Conservation (phyloP, 2,797 vertebrate genomes). For the Aythya fuligula region DNA sequence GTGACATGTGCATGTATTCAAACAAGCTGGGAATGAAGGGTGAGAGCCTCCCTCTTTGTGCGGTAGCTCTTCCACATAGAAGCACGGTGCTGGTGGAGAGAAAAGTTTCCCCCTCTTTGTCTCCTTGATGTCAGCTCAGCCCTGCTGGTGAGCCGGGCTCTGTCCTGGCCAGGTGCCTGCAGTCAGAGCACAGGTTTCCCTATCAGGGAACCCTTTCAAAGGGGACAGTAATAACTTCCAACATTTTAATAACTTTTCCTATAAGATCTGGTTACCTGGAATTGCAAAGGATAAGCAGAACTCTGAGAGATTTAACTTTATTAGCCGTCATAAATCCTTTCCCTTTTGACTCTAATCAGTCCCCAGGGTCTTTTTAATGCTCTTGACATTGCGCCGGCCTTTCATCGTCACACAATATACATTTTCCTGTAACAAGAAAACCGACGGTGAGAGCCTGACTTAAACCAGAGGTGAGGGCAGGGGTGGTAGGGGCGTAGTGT, state of each 20-base stretch:
- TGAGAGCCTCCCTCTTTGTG: neutral
- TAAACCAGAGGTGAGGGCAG: neutral
- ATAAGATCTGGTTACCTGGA: slow-evolving; percentile 15
- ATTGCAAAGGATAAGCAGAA: slow-evolving; percentile 23
- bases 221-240: neutral
- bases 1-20: neutral
- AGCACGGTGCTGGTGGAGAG: neutral
- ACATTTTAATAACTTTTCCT: slow-evolving; percentile 17
- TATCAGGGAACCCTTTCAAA: neutral
- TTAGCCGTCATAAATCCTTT: slow-evolving; percentile 65
- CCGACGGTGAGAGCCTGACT: neutral
- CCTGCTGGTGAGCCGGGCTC: rapidly evolving
- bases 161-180: neutral
- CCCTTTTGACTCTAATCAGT: slow-evolving; percentile 53
- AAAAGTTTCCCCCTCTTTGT: neutral
- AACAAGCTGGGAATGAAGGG: neutral
- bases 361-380: slow-evolving; percentile 53
- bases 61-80: neutral
- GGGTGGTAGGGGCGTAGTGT: rapidly evolving
- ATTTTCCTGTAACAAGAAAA: slow-evolving; percentile 51
- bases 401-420: slow-evolving; percentile 57
- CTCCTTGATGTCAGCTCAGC: rapidly evolving
- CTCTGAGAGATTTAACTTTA: slow-evolving; percentile 43
- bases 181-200: neutral
- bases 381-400: slow-evolving; percentile 49